Base-by-base conservation (phyloP, 2,888 invertebrate species). In the Anoplius nigerrimus region DNA sequence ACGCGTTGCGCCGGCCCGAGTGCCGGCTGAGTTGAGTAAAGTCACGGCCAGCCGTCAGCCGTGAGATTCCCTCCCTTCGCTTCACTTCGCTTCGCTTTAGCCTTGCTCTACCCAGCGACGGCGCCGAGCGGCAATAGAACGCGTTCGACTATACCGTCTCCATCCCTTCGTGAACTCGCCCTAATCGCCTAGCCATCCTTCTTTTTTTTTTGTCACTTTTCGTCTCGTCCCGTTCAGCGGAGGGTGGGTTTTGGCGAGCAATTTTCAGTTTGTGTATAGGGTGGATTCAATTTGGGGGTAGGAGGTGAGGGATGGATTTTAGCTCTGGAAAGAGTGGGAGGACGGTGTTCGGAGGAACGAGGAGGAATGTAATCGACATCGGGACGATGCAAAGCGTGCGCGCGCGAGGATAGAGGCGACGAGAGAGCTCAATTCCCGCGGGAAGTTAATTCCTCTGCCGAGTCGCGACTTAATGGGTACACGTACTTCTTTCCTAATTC, bases 11-110 rank as follows among this genome's bases (percentile, higher is more conserved):
- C 83, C 82, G 83, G 77, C 78, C 75, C 77, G 79, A 82, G 83
- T 82, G 83, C 85, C 84, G 86, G 83, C 84, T 83, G 83, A 86
- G 85, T 85, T 80, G 86, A 86, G 86, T 86, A 86, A 86, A 88
- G 87, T 88, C 88, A 88, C 85, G 88, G 87, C 87, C 88, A 84
- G 84, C 84, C 88, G 82, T 85, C 87, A 87, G 86, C 87, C 87
- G 86, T 87, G 87, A 87, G 88, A 87, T 87, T 87, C 88, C 84
- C 84, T 84, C 83, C 81, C 81, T 74, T 76, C 82, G 77, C 80
- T 76, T 75, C 78, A 66, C 81, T 77, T 80, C 80, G 75, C 79
- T 67, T 76, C 74, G 80, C 78, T 79, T 78, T 74, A 79, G 81
- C 83, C 82, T 80, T 75, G 78, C 82, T 79, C 72, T 74, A 72